phyloP scores from a whole-genome alignment of 2,797 vertebrate species.

The Anguilla obscura region DNA sequence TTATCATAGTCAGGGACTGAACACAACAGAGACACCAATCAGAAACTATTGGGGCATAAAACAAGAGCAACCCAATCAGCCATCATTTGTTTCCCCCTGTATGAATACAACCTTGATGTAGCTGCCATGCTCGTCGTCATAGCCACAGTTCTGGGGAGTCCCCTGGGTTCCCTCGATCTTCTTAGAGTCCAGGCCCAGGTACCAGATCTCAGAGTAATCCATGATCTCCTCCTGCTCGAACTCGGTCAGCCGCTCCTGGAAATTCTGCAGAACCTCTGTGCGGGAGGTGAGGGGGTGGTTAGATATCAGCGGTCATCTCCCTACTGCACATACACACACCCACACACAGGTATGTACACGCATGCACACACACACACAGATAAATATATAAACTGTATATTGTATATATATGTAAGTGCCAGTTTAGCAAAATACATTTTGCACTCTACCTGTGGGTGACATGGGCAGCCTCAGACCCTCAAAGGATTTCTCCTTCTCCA shows the following conservation, averaged over 20 bases:
- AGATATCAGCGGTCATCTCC: not conserved
- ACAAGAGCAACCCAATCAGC: not conserved
- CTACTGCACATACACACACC: not conserved
- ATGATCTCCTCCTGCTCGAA: slow-evolving; percentile 91
- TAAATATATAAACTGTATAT: not conserved
- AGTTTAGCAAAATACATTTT: not conserved
- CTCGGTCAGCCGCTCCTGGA: slow-evolving; percentile 81
- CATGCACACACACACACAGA: not conserved
- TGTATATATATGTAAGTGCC: not conserved
- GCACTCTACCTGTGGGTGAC: slow-evolving; percentile 78
- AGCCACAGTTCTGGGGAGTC: slow-evolving; percentile 80
- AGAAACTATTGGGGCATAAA: not conserved
- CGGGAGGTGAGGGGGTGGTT: slow-evolving; percentile 25
- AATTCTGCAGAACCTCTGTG: slow-evolving; percentile 87
- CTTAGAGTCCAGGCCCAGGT: slow-evolving; percentile 86
- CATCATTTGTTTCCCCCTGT: not conserved
- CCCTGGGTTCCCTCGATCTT: slow-evolving; percentile 81
- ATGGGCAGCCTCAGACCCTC: slow-evolving; percentile 79
- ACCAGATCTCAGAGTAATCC: slow-evolving; percentile 90
- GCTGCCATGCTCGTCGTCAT: slow-evolving; percentile 89
- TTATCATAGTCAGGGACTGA: not conserved
- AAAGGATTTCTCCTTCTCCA: slow-evolving; percentile 70
- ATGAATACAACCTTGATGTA: slow-evolving; percentile 83
- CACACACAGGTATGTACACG: not conserved
- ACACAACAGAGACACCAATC: not conserved